These are phyloP conservation scores for Novumbra hubbsi DNA, from an alignment of 2,797 vertebrate species.

Conservation along the genomic window DNA sequence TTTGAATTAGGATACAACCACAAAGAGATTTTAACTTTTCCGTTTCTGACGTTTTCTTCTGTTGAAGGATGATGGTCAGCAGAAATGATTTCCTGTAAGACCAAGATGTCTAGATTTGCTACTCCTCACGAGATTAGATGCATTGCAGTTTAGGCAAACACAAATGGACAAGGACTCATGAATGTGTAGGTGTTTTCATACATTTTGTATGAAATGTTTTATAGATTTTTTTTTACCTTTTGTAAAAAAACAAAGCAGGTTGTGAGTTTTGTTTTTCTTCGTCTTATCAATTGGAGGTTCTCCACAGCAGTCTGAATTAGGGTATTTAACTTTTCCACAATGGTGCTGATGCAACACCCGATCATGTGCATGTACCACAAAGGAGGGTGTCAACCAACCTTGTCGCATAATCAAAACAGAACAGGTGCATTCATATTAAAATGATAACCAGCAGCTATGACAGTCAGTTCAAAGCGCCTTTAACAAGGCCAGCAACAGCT, in stretches of 20 bases:
- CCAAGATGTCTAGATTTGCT: background rate
- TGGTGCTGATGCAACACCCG: background rate
- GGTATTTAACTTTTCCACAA: background rate
- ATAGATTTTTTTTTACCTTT: background rate
- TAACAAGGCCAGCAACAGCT: background rate
- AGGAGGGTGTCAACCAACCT: background rate
- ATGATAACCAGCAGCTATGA: background rate
- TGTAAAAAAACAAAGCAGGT: background rate
- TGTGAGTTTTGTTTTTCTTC: background rate
- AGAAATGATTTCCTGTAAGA: background rate
- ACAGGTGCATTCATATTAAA: constrained; percentile 7
- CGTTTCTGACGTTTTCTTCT: background rate
- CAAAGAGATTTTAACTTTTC: background rate
- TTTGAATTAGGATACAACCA: background rate
- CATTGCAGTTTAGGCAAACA: background rate
- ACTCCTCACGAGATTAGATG: background rate
- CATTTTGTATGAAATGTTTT: background rate
- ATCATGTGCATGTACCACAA: background rate
- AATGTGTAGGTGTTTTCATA: background rate
- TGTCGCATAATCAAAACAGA: background rate
- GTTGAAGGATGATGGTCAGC: background rate
- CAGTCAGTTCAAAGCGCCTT: background rate
- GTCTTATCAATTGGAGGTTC: background rate
- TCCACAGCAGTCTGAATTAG: background rate
- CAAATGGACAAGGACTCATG: background rate